Evolutionary conservation across 1,140 invertebrate genomes (phyloP).

Genomic region (Drosophila sulfurigaster): DNA sequence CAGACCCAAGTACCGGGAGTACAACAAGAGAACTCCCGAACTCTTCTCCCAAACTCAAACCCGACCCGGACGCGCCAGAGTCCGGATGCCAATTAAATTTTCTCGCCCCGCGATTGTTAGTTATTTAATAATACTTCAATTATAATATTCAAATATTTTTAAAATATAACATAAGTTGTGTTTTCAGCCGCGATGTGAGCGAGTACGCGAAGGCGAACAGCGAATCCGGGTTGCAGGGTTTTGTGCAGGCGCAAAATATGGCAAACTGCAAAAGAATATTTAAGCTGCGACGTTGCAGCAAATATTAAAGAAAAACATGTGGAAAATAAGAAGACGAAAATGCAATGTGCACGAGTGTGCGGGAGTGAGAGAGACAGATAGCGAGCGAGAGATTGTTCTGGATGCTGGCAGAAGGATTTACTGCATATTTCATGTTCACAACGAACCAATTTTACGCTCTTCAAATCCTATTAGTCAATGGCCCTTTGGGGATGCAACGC

Average conservation of each 20-base stretch:
- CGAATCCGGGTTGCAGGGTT: constrained; percentile 35
- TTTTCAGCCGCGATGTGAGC: constrained; percentile 38
- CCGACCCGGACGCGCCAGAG: not conserved
- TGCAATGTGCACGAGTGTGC: not conserved
- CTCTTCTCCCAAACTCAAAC: not conserved
- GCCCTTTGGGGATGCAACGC: constrained; percentile 75
- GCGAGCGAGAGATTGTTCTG: constrained; percentile 44
- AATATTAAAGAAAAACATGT: constrained; percentile 81
- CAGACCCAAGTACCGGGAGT: constrained; percentile 8
- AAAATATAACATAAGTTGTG: too few species aligned
- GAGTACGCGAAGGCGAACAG: constrained; percentile 21
- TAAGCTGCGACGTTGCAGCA: constrained; percentile 76
- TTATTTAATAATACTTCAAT: too few species aligned
- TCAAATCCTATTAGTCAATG: constrained; percentile 85
- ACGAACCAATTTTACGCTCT: constrained; percentile 85
- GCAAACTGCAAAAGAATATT: constrained; percentile 72
- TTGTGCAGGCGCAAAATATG: constrained; percentile 51
- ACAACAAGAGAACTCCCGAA: constrained; percentile 5
- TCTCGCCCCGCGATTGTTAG: too few species aligned
- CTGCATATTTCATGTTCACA: constrained; percentile 85
- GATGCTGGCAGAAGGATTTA: constrained; percentile 83
- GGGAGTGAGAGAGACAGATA: not conserved
- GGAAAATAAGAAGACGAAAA: constrained; percentile 39
- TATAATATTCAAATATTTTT: too few species aligned
- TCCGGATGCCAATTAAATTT: constrained; percentile 3